A percentile compares a stretch with the other conserved stretches of the same genome.
phyloP scores from a whole-genome alignment of 2,797 vertebrate species.

The Pseudochirops corinnae region DNA sequence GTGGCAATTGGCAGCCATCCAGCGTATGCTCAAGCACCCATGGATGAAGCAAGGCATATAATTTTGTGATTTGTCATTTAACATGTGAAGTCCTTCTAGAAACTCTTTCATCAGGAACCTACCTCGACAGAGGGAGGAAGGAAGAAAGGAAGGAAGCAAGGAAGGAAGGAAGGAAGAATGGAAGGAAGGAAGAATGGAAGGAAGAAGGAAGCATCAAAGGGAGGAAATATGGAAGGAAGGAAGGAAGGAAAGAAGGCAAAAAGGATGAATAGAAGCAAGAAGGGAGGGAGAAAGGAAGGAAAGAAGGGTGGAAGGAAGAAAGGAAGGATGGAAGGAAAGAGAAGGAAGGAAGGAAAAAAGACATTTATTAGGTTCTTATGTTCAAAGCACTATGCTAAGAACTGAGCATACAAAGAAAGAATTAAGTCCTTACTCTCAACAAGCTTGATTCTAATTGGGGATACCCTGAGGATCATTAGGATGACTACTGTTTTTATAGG shows the following conservation, averaged over 20 bases:
- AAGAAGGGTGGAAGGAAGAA: accelerated
- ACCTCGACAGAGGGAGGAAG: neutral
- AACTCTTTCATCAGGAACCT: neutral
- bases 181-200: too few species aligned
- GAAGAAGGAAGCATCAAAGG: too few species aligned
- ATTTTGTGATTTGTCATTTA: conserved; percentile 30
- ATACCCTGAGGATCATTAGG: neutral
- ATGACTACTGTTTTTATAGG: conserved; percentile 13
- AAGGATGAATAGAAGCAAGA: too few species aligned
- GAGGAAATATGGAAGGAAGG: too few species aligned
- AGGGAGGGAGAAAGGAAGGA: too few species aligned
- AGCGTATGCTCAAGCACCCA: neutral
- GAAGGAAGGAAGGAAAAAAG: neutral
- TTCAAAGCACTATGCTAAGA: neutral
- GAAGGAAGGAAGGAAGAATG: too few species aligned
- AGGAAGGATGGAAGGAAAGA: neutral
- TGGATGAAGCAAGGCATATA: neutral
- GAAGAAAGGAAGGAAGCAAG: too few species aligned
- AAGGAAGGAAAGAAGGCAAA: too few species aligned
- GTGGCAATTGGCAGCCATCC: conserved; percentile 10
- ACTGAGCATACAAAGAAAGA: neutral
- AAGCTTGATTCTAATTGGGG: neutral
- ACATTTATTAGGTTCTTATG: neutral
- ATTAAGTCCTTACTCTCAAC: neutral
- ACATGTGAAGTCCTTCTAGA: conserved; percentile 14